A percentile compares a stretch with the other conserved stretches of the same genome.
Conservation (phyloP, 2,113 vertebrate genomes). For the Malaclemys terrapin region DNA sequence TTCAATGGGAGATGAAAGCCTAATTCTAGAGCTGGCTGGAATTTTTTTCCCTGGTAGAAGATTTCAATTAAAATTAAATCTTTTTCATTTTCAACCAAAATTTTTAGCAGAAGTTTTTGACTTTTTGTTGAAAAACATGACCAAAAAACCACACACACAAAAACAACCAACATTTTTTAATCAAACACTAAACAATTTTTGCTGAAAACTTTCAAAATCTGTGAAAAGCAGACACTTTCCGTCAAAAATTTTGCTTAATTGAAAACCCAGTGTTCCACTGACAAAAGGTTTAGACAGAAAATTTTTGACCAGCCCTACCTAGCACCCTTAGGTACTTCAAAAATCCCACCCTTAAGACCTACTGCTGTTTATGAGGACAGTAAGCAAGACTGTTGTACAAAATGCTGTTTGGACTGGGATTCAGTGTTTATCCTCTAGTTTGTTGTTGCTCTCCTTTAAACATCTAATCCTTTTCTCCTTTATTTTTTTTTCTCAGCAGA, state of each 20-base stretch:
- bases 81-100: too few species aligned
- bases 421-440: neutral
- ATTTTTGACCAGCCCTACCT: neutral
- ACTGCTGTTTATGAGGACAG: neutral
- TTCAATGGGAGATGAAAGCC: too few species aligned
- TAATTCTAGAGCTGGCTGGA: too few species aligned
- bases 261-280: neutral
- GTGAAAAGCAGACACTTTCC: neutral
- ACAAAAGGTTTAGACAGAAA: neutral
- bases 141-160: neutral
- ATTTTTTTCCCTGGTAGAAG: too few species aligned
- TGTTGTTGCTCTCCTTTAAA: neutral
- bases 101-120: too few species aligned
- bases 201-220: constrained; percentile 19
- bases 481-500: neutral
- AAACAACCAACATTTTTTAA: constrained; percentile 32
- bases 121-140: too few species aligned
- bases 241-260: rapidly evolving
- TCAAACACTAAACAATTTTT: neutral
- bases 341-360: neutral
- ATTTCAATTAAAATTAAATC: too few species aligned
- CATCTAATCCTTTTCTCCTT: neutral
- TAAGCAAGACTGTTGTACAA: neutral
- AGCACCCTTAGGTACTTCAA: neutral
- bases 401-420: neutral